Percentiles rank a stretch among this genome's conserved stretches.
Evolutionary conservation across 2,888 invertebrate genomes (phyloP).

Genomic region (Willowsia nigromaculata): DNA sequence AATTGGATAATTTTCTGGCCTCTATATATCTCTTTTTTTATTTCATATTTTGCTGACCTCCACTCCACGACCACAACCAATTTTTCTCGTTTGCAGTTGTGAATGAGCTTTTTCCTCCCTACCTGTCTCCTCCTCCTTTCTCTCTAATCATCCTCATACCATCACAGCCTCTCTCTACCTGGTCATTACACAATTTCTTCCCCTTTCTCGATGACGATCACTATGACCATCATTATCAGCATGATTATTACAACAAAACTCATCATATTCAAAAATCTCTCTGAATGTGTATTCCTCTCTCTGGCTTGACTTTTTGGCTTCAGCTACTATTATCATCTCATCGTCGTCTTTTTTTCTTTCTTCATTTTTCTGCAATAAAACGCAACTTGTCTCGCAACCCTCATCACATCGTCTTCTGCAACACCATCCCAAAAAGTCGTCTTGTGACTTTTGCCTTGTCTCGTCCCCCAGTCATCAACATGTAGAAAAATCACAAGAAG

Average conservation of each 20-base stretch:
- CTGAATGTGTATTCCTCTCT: too few relatives aligned
- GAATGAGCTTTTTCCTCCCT: too few relatives aligned
- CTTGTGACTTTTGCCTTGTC: too few relatives aligned
- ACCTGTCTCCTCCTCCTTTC: not conserved
- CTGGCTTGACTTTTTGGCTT: too few relatives aligned
- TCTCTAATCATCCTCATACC: not conserved
- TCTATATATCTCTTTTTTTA: too few relatives aligned
- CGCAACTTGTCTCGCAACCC: not conserved
- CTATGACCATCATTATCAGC: not conserved
- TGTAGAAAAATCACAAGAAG: too few relatives aligned
- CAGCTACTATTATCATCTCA: not conserved
- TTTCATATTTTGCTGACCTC: not conserved
- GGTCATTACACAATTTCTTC: not conserved
- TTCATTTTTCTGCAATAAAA: not conserved
- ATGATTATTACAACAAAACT: not conserved
- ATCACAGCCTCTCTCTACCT: too few relatives aligned
- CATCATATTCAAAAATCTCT: not conserved
- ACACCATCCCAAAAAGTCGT: too few relatives aligned
- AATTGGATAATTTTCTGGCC: too few relatives aligned
- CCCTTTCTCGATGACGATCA: not conserved
- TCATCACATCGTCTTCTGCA: too few relatives aligned
- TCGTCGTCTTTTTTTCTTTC: not conserved
- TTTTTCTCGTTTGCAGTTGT: not conserved
- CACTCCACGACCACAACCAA: not conserved
- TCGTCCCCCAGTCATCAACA: too few relatives aligned